phyloP scores from a whole-genome alignment of 37 sponge, comb jelly and placozoan species.

The Spongia lamella region DNA sequence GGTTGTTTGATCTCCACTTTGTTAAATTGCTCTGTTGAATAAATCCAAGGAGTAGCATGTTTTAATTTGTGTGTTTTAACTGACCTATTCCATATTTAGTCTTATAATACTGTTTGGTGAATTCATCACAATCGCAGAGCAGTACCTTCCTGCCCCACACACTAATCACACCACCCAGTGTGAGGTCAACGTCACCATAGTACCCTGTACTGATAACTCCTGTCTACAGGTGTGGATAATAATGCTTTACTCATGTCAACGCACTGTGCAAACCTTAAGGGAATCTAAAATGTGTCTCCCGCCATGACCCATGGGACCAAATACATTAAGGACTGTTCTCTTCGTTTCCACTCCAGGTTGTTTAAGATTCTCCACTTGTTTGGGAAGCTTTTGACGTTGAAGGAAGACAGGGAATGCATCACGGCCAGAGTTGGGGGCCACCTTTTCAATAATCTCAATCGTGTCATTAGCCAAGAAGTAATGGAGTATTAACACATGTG shows the following conservation, averaged over 20 bases:
- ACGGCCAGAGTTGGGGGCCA: conserved; percentile 86
- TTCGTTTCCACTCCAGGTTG: conserved; percentile 91
- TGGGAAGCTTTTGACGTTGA: conserved; percentile 70
- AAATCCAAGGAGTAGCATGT: background rate
- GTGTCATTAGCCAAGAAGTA: conserved; percentile 98
- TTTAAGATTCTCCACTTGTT: conserved; percentile 45
- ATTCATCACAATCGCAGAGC: conserved; percentile 92
- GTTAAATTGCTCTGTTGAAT: conserved; percentile 60
- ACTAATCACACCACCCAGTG: conserved; percentile 73
- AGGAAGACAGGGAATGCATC: conserved; percentile 93
- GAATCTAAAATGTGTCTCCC: conserved; percentile 90
- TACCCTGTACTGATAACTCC: conserved; percentile 79
- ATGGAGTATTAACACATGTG: conserved; percentile 84
- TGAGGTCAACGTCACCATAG: conserved; percentile 88
- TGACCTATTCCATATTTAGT: conserved; percentile 89
- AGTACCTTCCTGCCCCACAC: conserved; percentile 91
- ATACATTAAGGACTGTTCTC: conserved; percentile 96
- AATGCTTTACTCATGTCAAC: background rate
- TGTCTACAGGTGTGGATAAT: conserved; percentile 53
- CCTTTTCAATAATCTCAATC: conserved; percentile 85
- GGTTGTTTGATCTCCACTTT: conserved; percentile 55
- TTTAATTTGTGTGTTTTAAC: background rate
- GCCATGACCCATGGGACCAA: conserved; percentile 94
- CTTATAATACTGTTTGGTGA: conserved; percentile 88
- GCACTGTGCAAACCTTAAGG: conserved; percentile 53